A percentile compares a stretch with the other conserved stretches of the same genome.
Conservation (phyloP, 2,888 invertebrate species). For the Meghimatium bilineatum region DNA sequence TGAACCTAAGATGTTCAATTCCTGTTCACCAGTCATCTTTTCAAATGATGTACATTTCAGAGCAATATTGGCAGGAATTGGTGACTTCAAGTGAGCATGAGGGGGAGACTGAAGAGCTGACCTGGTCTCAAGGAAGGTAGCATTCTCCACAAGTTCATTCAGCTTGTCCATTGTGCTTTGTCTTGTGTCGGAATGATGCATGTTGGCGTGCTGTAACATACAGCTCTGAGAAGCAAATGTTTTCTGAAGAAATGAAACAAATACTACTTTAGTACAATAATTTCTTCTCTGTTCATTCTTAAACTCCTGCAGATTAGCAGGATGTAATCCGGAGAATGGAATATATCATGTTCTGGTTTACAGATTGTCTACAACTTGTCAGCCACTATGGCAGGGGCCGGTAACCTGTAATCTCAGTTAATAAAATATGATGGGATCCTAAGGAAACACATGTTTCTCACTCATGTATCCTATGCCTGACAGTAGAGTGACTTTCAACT, state of each 20-base stretch:
- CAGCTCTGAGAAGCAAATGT: conserved; percentile 15
- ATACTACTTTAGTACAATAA: conserved; percentile 5
- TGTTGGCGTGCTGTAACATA: conserved; percentile 27
- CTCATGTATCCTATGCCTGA: no score
- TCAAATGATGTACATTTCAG: neutral
- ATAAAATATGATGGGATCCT: no score
- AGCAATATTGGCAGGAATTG: neutral
- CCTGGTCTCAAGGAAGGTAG: neutral
- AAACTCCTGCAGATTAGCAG: no score
- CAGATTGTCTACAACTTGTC: no score
- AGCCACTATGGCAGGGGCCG: no score
- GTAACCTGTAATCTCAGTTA: no score
- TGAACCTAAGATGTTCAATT: neutral
- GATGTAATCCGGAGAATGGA: no score
- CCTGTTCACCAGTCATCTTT: neutral
- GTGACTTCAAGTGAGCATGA: conserved; percentile 36
- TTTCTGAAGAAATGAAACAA: conserved; percentile 18
- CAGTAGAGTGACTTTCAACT: no score
- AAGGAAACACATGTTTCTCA: no score
- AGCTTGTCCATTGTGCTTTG: neutral
- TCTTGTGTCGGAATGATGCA: conserved; percentile 24
- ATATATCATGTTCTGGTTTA: no score
- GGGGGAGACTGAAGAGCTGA: conserved; percentile 15
- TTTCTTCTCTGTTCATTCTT: no score
- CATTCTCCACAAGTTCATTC: conserved; percentile 6